Evolutionary conservation across 2,113 vertebrate genomes (phyloP).

Genomic region (Sisor rabdophorus): DNA sequence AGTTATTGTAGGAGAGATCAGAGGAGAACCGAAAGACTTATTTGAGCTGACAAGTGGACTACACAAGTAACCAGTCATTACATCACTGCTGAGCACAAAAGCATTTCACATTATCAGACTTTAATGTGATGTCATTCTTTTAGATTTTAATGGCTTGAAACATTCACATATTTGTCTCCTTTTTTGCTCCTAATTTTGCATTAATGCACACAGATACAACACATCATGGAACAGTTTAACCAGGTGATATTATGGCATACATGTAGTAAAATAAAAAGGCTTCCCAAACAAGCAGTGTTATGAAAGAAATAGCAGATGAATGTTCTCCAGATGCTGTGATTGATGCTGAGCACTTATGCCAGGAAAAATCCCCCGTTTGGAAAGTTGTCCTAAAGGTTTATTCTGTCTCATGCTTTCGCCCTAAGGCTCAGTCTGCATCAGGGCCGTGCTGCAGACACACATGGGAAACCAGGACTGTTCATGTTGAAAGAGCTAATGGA

Average conservation of each 20-base stretch:
- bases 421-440: conserved; percentile 9
- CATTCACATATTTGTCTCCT: conserved; percentile 11
- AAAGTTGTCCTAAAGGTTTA: background rate
- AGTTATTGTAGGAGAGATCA: background rate
- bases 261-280: conserved; percentile 8
- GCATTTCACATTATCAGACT: background rate
- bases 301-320: background rate
- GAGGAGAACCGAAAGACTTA: background rate
- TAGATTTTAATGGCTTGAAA: background rate
- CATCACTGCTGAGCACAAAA: background rate
- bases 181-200: conserved; percentile 26
- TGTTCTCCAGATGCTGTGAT: background rate
- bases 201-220: conserved; percentile 40
- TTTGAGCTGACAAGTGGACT: background rate
- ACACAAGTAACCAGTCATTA: background rate
- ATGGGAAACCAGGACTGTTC: background rate
- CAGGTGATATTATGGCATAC: conserved; percentile 15
- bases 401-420: conserved; percentile 9
- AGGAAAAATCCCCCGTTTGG: conserved; percentile 4
- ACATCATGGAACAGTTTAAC: conserved; percentile 34
- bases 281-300: background rate
- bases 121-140: background rate
- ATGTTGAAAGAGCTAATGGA: conserved; percentile 19
- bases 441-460: conserved; percentile 19
- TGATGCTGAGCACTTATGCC: background rate